These are phyloP conservation scores for Plutomurus gul DNA, from an alignment of 1,140 invertebrate species.

Conservation along the genomic window DNA sequence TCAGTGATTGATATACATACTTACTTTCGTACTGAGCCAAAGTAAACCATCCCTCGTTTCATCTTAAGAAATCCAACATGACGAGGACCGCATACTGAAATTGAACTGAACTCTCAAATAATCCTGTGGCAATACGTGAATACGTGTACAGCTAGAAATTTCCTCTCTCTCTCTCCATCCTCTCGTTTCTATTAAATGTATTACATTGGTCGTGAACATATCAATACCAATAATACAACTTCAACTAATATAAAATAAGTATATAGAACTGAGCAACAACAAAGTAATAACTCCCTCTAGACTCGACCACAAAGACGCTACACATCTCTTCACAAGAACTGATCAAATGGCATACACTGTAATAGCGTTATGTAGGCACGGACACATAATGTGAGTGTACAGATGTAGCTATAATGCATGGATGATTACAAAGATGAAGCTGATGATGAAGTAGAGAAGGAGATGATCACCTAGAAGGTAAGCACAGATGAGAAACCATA, in stretches of 20 bases:
- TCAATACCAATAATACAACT: too few relatives aligned
- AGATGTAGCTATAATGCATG: background rate
- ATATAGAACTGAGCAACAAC: too few relatives aligned
- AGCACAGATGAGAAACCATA: conserved; percentile 19
- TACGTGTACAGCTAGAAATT: too few relatives aligned
- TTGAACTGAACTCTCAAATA: background rate
- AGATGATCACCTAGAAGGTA: background rate
- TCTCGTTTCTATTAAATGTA: too few relatives aligned
- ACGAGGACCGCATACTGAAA: background rate
- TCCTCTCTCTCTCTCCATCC: background rate
- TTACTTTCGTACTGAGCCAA: background rate
- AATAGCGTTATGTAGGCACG: background rate
- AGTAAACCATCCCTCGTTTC: conserved; percentile 11
- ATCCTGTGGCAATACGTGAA: too few relatives aligned
- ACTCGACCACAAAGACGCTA: conserved; percentile 5
- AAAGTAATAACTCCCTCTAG: too few relatives aligned
- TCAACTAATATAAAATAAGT: too few relatives aligned
- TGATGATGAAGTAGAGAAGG: conserved; percentile 5
- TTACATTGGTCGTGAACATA: too few relatives aligned
- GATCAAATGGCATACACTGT: conserved; percentile 14
- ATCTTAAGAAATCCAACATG: background rate
- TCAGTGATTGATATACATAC: conserved; percentile 33
- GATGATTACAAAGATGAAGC: conserved; percentile 14
- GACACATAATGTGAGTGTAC: background rate
- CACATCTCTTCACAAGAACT: background rate